These are phyloP conservation scores for Aproaerema taeniolella DNA, from an alignment of 2,888 invertebrate species.

Conservation along the genomic window DNA sequence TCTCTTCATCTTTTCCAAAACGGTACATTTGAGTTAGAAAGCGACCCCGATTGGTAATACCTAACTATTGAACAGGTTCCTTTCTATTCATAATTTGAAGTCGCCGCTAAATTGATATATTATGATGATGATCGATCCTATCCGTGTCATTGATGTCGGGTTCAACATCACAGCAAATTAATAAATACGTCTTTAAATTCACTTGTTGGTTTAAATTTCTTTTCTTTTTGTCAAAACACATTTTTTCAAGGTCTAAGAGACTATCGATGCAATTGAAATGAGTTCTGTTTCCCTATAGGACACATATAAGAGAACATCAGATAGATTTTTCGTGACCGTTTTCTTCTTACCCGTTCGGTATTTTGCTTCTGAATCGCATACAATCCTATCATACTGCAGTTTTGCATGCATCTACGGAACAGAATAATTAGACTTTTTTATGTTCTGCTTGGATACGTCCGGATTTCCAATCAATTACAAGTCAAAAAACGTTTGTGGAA, in stretches of 20 bases:
- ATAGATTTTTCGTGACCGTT: too few species aligned
- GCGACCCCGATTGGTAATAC: constrained; percentile 12
- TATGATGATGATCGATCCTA: constrained; percentile 8
- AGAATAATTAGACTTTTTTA: constrained; percentile 1
- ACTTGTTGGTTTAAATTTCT: too few species aligned
- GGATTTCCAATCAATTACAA: constrained; percentile 10
- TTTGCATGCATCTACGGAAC: constrained; percentile 3
- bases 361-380: too few species aligned
- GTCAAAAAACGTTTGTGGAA: background rate
- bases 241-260: background rate
- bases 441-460: constrained; percentile 3
- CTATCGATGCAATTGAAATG: background rate
- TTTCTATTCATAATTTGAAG: background rate
- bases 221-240: background rate
- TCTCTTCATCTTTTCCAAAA: constrained; percentile 8
- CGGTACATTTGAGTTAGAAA: constrained; percentile 11
- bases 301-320: too few species aligned
- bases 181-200: too few species aligned
- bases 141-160: too few species aligned
- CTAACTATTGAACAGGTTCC: constrained; percentile 6
- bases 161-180: too few species aligned
- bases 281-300: background rate
- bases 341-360: too few species aligned
- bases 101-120: constrained; percentile 4
- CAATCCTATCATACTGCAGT: background rate